Evolutionary conservation across 1,140 invertebrate genomes (phyloP).

Genomic region (Drosophila nigrodunni): DNA sequence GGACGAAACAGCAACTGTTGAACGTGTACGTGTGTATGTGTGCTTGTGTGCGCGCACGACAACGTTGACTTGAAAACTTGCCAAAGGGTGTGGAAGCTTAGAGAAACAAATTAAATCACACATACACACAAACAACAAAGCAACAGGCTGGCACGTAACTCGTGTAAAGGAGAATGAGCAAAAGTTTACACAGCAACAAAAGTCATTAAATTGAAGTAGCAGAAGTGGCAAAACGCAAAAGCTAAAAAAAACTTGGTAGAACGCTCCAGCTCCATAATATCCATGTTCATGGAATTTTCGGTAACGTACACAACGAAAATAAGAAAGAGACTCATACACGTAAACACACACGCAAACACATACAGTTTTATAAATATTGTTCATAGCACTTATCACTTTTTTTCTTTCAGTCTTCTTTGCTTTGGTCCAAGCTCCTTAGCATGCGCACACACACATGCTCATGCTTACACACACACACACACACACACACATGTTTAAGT

Average conservation of each 20-base stretch:
- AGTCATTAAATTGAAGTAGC: conserved; percentile 48
- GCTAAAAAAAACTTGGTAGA: conserved; percentile 32
- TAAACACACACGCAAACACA: conserved; percentile 4
- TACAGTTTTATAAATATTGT: conserved; percentile 45
- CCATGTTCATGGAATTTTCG: conserved; percentile 38
- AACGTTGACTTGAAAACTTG: conserved; percentile 62
- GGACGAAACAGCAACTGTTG: conserved; percentile 26
- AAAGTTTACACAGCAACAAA: conserved; percentile 51
- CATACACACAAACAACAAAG: conserved; percentile 25
- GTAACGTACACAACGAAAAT: conserved; percentile 14
- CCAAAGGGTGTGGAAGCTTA: conserved; percentile 68
- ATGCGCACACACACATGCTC: conserved; percentile 7
- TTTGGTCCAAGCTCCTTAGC: conserved; percentile 46
- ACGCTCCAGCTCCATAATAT: conserved; percentile 29
- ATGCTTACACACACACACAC: neutral
- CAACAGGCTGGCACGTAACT: conserved; percentile 34
- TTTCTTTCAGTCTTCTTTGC: conserved; percentile 32
- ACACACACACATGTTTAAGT: conserved; percentile 4
- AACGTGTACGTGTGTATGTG: conserved; percentile 16
- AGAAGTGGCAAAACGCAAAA: conserved; percentile 28
- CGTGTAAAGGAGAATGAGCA: conserved; percentile 54
- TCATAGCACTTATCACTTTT: conserved; percentile 52
- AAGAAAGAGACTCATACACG: neutral
- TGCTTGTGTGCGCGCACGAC: conserved; percentile 18
- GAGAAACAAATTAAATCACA: conserved; percentile 42